phyloP scores from a whole-genome alignment of 2,797 vertebrate genomes.

The Chrysocyon brachyurus region DNA sequence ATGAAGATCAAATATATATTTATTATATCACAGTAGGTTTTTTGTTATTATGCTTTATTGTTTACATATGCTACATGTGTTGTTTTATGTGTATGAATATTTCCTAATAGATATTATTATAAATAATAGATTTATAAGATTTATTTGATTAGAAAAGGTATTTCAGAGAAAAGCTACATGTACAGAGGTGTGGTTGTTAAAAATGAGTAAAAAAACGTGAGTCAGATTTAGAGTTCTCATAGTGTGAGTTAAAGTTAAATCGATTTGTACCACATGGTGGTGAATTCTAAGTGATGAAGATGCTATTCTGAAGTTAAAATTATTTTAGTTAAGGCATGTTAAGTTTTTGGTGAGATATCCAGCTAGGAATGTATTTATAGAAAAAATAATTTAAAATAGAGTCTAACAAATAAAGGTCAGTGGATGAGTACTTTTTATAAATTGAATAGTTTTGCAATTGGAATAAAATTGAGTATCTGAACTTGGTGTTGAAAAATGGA shows the following conservation, averaged over 20 bases:
- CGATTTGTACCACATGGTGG: neutral
- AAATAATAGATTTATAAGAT: neutral
- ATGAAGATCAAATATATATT: neutral
- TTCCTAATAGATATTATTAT: neutral
- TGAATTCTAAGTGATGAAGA: neutral
- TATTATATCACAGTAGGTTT: neutral
- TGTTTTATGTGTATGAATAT: neutral
- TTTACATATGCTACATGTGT: neutral
- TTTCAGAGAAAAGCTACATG: neutral
- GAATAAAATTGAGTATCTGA: neutral
- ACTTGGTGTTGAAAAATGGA: constrained; percentile 39
- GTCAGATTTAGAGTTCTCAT: neutral
- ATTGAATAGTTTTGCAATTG: constrained; percentile 35
- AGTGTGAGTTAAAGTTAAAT: constrained; percentile 9
- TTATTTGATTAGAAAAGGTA: neutral
- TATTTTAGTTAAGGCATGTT: constrained; percentile 26
- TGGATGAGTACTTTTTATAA: constrained; percentile 45
- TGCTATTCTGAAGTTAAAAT: neutral
- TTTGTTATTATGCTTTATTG: constrained; percentile 15
- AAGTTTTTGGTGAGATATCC: neutral
- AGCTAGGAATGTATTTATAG: constrained; percentile 21
- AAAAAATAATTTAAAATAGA: constrained; percentile 20
- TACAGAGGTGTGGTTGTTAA: neutral
- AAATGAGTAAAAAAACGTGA: neutral
- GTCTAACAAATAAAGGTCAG: neutral